A percentile compares a stretch with the other conserved stretches of the same genome.
Evolutionary conservation across 2,888 invertebrate genomes (phyloP).

Genomic region (Sepioteuthis lessoniana): DNA sequence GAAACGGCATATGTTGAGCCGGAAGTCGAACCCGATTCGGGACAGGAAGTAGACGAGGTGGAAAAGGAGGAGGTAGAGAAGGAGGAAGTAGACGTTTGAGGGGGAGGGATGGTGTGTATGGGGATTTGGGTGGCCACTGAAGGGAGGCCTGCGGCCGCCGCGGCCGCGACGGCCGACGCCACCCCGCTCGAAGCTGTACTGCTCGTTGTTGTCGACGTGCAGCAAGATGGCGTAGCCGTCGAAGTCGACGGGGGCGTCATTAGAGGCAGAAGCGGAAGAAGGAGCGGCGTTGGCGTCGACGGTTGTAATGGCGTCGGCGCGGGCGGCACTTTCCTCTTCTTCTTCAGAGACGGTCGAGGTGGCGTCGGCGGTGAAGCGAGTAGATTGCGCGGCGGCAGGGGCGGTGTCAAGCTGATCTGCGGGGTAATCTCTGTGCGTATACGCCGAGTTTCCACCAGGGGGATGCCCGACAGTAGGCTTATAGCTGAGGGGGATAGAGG

Average conservation of each 20-base stretch:
- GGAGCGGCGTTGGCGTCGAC: neutral
- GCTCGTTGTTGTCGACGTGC: neutral
- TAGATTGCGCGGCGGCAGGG: neutral
- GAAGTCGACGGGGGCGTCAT: constrained; percentile 36
- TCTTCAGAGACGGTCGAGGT: neutral
- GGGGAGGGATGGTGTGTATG: neutral
- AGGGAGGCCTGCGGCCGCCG: neutral
- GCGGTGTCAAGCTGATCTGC: neutral
- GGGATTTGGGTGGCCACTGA: neutral
- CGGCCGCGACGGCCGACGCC: constrained; percentile 25
- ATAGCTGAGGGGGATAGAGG: neutral
- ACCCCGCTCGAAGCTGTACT: neutral
- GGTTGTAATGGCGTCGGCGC: neutral
- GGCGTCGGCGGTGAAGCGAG: constrained; percentile 19
- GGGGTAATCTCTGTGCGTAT: neutral
- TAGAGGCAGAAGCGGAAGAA: neutral
- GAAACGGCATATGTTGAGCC: neutral
- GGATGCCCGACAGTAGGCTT: constrained; percentile 40
- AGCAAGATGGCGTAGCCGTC: constrained; percentile 12
- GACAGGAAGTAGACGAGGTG: constrained; percentile 24
- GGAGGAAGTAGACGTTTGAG: neutral
- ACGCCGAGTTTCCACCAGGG: neutral
- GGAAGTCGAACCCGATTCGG: neutral
- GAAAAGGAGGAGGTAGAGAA: constrained; percentile 35
- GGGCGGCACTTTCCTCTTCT: neutral